Evolutionary conservation across 1,140 invertebrate genomes (phyloP).

Genomic region (Lerema accius): DNA sequence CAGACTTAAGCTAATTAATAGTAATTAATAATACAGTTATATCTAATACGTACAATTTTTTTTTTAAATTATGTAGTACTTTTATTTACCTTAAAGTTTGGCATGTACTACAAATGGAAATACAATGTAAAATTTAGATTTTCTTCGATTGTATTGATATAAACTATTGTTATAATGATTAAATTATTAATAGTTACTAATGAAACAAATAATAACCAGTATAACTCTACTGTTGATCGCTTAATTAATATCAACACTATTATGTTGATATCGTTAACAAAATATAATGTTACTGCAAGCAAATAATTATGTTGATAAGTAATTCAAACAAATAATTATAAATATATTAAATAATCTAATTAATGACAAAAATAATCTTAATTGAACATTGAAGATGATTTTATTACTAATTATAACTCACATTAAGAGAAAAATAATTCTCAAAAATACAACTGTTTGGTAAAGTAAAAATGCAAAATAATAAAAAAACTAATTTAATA

Average conservation of each 20-base stretch:
- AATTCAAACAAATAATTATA: background rate
- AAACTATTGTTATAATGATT: background rate
- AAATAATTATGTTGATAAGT: background rate
- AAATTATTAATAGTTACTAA: background rate
- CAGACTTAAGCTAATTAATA: too few relatives aligned
- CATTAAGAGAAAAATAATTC: too few relatives aligned
- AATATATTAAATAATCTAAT: background rate
- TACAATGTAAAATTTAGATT: too few relatives aligned
- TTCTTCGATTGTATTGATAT: too few relatives aligned
- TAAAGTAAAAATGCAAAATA: too few relatives aligned
- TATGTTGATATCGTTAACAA: conserved; percentile 7
- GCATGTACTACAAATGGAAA: too few relatives aligned
- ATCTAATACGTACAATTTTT: too few relatives aligned
- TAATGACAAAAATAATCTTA: background rate
- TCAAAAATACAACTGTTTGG: too few relatives aligned
- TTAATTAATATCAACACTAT: background rate
- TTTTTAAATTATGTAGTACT: too few relatives aligned
- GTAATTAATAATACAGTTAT: too few relatives aligned
- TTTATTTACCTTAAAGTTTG: too few relatives aligned
- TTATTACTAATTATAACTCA: background rate
- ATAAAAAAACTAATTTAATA: too few relatives aligned
- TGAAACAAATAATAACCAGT: background rate
- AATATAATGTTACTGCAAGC: background rate
- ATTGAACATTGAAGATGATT: background rate
- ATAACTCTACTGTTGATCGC: background rate